Evolutionary conservation across 2,888 invertebrate species (phyloP).

Genomic region (Halictus ligatus): DNA sequence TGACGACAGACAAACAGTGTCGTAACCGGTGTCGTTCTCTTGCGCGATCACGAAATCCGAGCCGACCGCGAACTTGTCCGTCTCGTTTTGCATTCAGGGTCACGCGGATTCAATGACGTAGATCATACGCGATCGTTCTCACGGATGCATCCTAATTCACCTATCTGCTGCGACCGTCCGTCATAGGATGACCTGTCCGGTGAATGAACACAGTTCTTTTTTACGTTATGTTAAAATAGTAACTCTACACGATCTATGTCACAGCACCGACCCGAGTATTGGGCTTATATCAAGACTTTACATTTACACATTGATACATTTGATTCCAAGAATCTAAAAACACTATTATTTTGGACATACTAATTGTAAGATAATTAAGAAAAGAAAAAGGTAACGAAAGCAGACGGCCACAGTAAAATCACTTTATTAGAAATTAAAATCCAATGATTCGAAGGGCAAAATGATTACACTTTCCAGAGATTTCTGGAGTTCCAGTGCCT

Average conservation of each 20-base stretch:
- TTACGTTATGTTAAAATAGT: too few species aligned
- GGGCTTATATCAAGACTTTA: too few species aligned
- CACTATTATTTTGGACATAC: too few species aligned
- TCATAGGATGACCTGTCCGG: not conserved
- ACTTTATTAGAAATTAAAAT: not conserved
- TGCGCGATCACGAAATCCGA: constrained; percentile 73
- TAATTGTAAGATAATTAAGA: too few species aligned
- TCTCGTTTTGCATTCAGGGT: constrained; percentile 71
- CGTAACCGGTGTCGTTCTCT: constrained; percentile 68
- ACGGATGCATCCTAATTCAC: constrained; percentile 45
- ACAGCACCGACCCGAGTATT: too few species aligned
- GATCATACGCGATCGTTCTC: constrained; percentile 54
- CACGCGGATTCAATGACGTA: constrained; percentile 65
- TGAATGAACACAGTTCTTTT: not conserved
- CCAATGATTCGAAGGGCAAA: not conserved
- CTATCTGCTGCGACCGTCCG: not conserved
- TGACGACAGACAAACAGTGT: constrained; percentile 59
- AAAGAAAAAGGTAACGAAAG: too few species aligned
- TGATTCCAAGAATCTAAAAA: too few species aligned
- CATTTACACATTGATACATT: too few species aligned
- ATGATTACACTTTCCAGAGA: not conserved
- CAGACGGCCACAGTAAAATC: too few species aligned
- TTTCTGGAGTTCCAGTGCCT: not conserved
- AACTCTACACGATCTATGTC: too few species aligned
- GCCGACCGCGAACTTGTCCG: constrained; percentile 71